Percentiles rank a stretch among this genome's conserved stretches.
Conservation (phyloP, 2,888 invertebrate genomes). For the Campoplex nolae region DNA sequence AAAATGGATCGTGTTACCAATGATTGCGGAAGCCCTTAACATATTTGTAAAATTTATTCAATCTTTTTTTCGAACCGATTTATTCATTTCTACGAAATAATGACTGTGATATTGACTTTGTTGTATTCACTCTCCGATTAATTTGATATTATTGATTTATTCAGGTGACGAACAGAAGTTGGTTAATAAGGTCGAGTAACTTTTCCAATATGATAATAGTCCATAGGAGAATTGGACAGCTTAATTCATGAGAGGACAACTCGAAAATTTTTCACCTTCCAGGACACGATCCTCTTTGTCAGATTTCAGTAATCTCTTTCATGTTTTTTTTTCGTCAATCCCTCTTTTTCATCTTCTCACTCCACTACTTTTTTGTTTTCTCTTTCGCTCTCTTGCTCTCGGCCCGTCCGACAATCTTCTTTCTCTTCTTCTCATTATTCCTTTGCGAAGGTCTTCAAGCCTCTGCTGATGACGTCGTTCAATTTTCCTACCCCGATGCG, state of each 20-base stretch:
- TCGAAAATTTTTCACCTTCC: not conserved
- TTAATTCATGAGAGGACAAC: not conserved
- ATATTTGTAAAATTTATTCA: not conserved
- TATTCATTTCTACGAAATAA: not conserved
- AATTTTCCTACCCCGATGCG: conserved; percentile 46
- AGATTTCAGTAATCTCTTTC: conserved; percentile 3
- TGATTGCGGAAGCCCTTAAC: too few relatives aligned
- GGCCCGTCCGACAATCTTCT: conserved; percentile 1
- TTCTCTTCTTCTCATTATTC: conserved; percentile 48
- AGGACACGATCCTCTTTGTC: not conserved
- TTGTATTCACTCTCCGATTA: not conserved
- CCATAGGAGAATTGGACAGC: not conserved
- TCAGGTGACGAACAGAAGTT: not conserved
- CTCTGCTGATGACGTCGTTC: conserved; percentile 41
- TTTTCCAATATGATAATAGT: not conserved
- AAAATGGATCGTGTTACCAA: too few relatives aligned
- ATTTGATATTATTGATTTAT: not conserved
- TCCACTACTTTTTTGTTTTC: not conserved
- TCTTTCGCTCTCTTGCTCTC: not conserved
- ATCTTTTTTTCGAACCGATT: not conserved
- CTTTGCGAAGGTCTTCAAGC: conserved; percentile 49
- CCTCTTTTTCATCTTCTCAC: not conserved
- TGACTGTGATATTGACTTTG: not conserved
- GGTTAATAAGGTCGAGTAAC: not conserved
- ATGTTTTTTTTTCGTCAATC: not conserved